A percentile compares a stretch with the other conserved stretches of the same genome.
These are phyloP conservation scores for Rhinichthys osculus DNA, from an alignment of 2,797 vertebrate genomes.

Conservation along the genomic window DNA sequence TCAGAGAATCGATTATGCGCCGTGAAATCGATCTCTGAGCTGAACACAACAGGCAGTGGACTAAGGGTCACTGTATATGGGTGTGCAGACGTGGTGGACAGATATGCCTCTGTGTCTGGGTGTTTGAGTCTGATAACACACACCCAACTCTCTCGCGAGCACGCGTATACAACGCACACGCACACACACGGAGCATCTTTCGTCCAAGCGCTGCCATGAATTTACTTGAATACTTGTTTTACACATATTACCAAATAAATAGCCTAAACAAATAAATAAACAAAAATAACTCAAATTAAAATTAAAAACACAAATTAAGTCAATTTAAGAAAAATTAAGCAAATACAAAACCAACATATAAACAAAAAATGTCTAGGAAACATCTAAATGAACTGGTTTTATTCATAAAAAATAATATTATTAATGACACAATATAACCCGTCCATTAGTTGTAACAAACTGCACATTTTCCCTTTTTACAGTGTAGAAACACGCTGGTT, in stretches of 20 bases:
- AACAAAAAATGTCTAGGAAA: background rate
- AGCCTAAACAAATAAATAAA: background rate
- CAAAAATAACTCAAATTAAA: background rate
- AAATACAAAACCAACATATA: background rate
- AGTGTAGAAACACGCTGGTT: background rate
- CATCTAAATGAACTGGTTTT: background rate
- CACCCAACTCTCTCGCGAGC: conserved; percentile 19
- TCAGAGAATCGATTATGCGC: conserved; percentile 15
- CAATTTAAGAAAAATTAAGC: background rate
- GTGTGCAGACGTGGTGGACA: conserved; percentile 15
- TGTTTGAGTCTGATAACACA: conserved; percentile 50
- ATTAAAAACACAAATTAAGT: background rate
- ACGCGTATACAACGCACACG: background rate
- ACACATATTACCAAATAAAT: background rate
- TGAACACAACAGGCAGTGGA: conserved; percentile 20
- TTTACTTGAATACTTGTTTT: background rate
- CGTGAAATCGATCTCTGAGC: conserved; percentile 27
- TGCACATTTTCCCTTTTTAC: background rate
- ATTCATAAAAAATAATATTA: background rate
- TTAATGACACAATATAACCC: background rate
- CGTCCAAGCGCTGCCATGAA: background rate
- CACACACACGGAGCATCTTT: background rate
- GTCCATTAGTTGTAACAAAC: background rate
- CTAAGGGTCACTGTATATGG: conserved; percentile 12
- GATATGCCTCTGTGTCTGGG: conserved; percentile 39